Base-by-base conservation (phyloP, 2,797 vertebrate species). In the Acomys russatus region DNA sequence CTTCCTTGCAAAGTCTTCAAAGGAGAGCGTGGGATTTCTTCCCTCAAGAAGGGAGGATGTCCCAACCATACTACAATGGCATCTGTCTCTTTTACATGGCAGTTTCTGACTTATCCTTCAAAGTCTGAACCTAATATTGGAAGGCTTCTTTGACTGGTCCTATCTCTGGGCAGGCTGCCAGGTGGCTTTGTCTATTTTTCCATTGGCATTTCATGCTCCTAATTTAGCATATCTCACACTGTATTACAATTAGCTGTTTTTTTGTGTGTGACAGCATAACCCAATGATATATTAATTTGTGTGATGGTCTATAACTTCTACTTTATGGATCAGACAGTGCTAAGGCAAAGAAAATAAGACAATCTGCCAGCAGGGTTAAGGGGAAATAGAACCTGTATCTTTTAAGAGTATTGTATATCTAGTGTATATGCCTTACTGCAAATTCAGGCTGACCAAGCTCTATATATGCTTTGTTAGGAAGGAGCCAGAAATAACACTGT, bases 171-270 rank as follows among this genome's bases (percentile, higher is more conserved):
- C n/a, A 94, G 85, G 25, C 63, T 78, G 85, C 78, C 63, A 95
- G 85, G 38, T 93, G 95, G 77, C 85, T 94, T 92, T 51, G 28
- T 96, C 56, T 82, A 63, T 88, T 96, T 96, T 88, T 49, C 70
- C 70, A 92, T 63, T 88, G 85, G 33, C 35, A 92, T 71, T 73
- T 96, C 61, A 70, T 85, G 56, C 6, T 79, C 73, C 33, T 94
- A 83, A 83, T 71, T 94, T 97, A 96, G 78, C 68, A 68, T 85
- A 87, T 94, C 78, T 96, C 38, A 83, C 88, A 92, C 64, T 92
- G 70, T 91, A 51, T 96, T 93, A 79, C 33, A 95, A 83, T 92
- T 79, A 92, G 88, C 35, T 33, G 17, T 71, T 59, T 92, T 95
- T 92, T 85, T 73, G 28, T 70, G 71, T 87, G n/a, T 90, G 82